A percentile compares a stretch with the other conserved stretches of the same genome.
phyloP scores from a whole-genome alignment of 2,888 invertebrate species.

The Dasysyrphus tricinctus region DNA sequence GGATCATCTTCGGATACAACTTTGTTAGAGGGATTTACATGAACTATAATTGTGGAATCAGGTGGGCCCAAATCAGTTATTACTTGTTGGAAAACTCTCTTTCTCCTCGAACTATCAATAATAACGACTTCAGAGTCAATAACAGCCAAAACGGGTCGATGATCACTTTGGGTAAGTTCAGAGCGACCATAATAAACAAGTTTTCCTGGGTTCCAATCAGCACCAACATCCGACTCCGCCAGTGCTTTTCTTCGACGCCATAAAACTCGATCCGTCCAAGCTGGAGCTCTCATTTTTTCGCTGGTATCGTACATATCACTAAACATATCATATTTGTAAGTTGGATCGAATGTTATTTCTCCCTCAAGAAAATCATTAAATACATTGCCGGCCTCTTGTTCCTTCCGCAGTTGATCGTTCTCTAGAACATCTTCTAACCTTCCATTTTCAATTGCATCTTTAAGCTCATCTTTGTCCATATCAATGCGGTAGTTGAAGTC shows the following conservation, averaged over 20 bases:
- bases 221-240: slow-evolving; percentile 87
- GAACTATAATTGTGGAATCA: slow-evolving; percentile 95
- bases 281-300: slow-evolving; percentile 98
- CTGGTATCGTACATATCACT: slow-evolving; percentile 99
- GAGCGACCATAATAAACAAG: slow-evolving; percentile 94
- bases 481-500: slow-evolving; percentile 99
- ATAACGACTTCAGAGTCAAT: slow-evolving; percentile 94
- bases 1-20: slow-evolving; percentile 85
- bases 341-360: slow-evolving; percentile 95
- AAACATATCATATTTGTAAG: slow-evolving; percentile 99
- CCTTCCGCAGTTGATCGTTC: slow-evolving; percentile 93
- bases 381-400: slow-evolving; percentile 91
- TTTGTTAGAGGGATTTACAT: slow-evolving; percentile 84
- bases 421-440: slow-evolving; percentile 90
- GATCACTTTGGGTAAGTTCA: slow-evolving; percentile 98
- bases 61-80: slow-evolving; percentile 95
- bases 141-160: slow-evolving; percentile 96
- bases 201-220: slow-evolving; percentile 90
- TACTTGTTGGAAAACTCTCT: slow-evolving; percentile 92
- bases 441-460: slow-evolving; percentile 88
- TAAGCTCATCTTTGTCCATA: slow-evolving; percentile 96
- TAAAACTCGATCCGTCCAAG: slow-evolving; percentile 99
- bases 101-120: slow-evolving; percentile 90
- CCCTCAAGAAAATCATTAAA: slow-evolving; percentile 98
- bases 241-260: slow-evolving; percentile 93